phyloP scores from a whole-genome alignment of 2,888 invertebrate species.

The Rhingia campestris region DNA sequence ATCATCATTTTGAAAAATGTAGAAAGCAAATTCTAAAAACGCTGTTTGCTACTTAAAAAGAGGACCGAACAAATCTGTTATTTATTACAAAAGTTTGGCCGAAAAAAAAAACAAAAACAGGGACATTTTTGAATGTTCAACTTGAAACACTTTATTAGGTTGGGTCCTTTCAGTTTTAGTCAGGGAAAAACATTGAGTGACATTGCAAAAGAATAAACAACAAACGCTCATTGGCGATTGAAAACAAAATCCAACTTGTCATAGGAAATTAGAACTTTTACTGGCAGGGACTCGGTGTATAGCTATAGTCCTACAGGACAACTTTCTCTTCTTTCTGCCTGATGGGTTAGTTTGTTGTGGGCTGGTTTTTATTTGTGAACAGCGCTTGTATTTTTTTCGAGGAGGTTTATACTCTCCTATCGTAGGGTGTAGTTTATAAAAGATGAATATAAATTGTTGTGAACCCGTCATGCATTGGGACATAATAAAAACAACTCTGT shows the following conservation, averaged over 20 bases:
- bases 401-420: too few relatives aligned
- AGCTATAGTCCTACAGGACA: neutral
- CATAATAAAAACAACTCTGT: too few relatives aligned
- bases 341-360: too few relatives aligned
- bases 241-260: conserved; percentile 1
- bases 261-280: conserved; percentile 3
- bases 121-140: neutral
- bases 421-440: too few relatives aligned
- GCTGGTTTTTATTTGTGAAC: too few relatives aligned
- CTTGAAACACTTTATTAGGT: neutral
- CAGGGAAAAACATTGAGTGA: neutral
- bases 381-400: too few relatives aligned
- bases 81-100: neutral
- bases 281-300: neutral
- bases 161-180: conserved; percentile 1
- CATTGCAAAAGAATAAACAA: neutral
- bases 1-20: neutral
- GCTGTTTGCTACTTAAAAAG: neutral
- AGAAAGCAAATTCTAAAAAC: neutral
- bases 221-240: neutral
- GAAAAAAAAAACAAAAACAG: neutral
- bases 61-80: conserved; percentile 1
- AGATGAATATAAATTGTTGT: too few relatives aligned
- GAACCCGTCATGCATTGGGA: too few relatives aligned
- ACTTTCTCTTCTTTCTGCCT: neutral